Base-by-base conservation (phyloP, 2,797 vertebrate species). In the Clarias pachynema region DNA sequence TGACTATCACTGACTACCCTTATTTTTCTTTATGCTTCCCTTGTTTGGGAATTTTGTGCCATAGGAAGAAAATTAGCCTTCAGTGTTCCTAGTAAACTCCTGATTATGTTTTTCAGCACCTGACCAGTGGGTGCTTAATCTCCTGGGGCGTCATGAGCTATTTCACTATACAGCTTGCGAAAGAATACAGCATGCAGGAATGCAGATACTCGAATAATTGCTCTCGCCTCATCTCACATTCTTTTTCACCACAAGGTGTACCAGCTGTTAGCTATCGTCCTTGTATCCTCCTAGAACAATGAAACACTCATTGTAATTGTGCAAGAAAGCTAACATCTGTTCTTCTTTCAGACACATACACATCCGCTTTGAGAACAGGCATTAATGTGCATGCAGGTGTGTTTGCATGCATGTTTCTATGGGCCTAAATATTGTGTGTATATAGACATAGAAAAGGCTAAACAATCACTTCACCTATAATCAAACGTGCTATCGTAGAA, bases 131-230 rank as follows among this genome's bases (percentile, higher is more conserved):
- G 3, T 8, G 79, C 16, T 65, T 49, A 60, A 80, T 29, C 59
- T 62, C 10, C 59, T 8, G 37, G 53, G 65, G 53, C 65, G 53
- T 65, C 22, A 72, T 44, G 3, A 4, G 12, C 37, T 66, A n/a
- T 80, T 74, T 80, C 18, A 37, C 68, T 84, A 22, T 75, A n/a
- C 29, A 83, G 79, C 72, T 83, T 79, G 68, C 69, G 49, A 77
- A 63, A 81, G 57, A 83, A 87, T 83, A 83, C 82, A 88, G 57
- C 85, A 88, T 83, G 85, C 82, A 88, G 74, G 44, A 18, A 24
- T n/a, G 79, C 82, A 85, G 78, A 84, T 82, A 83, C 63, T 59
- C 79, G 73, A 87, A 85, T 72, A 14, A 82, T 82, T 87, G 86
- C 84, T 85, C 44, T 72, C n/a, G 22, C n/a, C 69, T 74, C 4